Evolutionary conservation across 2,797 vertebrate species (phyloP), one percentile per base, ranked within the genome.

Genomic region (Cercopithecus diana): DNA sequence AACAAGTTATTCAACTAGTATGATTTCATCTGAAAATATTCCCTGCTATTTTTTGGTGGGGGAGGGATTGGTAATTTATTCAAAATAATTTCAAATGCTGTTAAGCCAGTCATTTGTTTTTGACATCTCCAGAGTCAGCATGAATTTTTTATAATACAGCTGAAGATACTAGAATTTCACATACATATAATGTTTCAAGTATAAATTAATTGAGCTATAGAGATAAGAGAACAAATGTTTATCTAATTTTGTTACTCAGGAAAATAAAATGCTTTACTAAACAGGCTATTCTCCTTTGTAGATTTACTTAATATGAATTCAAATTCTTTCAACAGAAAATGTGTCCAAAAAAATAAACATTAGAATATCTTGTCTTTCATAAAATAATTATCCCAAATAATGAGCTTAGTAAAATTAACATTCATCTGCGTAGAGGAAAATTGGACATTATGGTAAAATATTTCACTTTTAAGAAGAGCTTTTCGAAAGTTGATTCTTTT

Each of bases 311-410:
- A 95, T 7, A 0, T 0, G 1, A 41, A 64, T 36, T 91, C 64
- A 50, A 93, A 52, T 95, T 92, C 24, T 83, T 93, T 96, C 22
- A 76, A 94, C 77, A 30, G 7, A 88, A n/a, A 77, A 90, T 73
- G 17, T 1, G 30, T 43, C 17, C 55, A 88, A 77, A 45, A 8
- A 87, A 17, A 80, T 36, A 92, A 70, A 81, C 7, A 43, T 92
- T 50, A 52, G 0, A 73, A 30, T 83, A 86, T 43, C 9, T 87
- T 48, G 7, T 86, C 28, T 84, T 61, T 92, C 28, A 88, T 57
- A 82, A 82, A 88, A 84, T 57, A 92, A 87, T 87, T 92, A 95
- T 95, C 92, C 91, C 30, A 95, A 55, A 14, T 93, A 73, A 67
- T 9, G 2, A 64, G 17, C 15, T 88, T 85, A 82, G 8, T 73